Evolutionary conservation across 2,113 vertebrate species (phyloP).

Genomic region (Haemorhous mexicanus): DNA sequence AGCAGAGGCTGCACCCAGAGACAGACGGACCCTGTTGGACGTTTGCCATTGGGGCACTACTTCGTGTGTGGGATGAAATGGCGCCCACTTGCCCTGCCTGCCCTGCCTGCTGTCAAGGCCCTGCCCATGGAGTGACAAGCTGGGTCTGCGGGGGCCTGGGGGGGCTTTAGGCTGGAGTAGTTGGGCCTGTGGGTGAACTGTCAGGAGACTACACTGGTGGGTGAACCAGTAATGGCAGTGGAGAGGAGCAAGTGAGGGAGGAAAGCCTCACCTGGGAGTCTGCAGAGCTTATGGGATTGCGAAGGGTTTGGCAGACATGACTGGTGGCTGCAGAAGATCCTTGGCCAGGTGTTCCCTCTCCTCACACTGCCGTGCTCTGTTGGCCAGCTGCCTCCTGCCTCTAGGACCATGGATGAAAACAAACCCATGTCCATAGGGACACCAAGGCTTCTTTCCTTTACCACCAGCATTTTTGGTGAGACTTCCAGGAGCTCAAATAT

Average conservation of each 20-base stretch:
- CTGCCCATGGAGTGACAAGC: not conserved
- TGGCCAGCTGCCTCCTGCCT: not conserved
- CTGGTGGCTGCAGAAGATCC: not conserved
- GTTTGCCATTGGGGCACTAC: accelerated
- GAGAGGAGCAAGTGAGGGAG: not conserved
- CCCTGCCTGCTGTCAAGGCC: not conserved
- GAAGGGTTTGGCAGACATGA: not conserved
- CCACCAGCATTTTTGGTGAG: not conserved
- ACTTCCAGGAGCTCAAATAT: not conserved
- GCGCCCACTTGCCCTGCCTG: not conserved
- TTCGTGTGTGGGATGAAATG: accelerated
- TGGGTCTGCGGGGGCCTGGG: accelerated
- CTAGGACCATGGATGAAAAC: not conserved
- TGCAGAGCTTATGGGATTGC: not conserved
- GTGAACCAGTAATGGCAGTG: not conserved
- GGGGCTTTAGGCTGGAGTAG: not conserved
- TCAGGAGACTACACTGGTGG: not conserved
- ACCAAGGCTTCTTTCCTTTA: not conserved
- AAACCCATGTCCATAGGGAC: not conserved
- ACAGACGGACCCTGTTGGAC: accelerated
- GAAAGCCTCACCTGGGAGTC: not conserved
- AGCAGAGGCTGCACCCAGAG: not conserved
- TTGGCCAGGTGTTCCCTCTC: not conserved
- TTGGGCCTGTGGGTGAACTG: not conserved
- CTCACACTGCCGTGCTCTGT: accelerated